These are phyloP conservation scores for Phylloscopus trochiloides DNA, from an alignment of 2,113 vertebrate species.

Conservation along the genomic window DNA sequence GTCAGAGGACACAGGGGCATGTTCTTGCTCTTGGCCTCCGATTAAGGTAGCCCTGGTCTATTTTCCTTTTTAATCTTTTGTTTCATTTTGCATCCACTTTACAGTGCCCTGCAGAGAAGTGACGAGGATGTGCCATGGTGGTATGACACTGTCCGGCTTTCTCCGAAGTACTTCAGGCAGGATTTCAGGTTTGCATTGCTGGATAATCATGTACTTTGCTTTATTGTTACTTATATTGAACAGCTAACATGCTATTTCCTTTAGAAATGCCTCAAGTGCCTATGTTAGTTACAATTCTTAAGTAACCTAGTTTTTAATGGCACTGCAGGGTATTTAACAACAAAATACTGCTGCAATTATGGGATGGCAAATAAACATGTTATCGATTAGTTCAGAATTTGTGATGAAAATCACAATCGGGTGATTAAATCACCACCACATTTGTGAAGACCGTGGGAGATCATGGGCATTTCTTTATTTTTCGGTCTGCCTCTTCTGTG, in stretches of 20 bases:
- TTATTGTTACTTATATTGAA: neutral
- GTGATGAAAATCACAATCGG: neutral
- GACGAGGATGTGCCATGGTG: neutral
- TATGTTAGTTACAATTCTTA: constrained; percentile 10
- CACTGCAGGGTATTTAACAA: constrained; percentile 31
- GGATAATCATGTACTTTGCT: neutral
- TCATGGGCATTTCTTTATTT: neutral
- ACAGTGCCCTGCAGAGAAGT: neutral
- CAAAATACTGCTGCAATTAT: constrained; percentile 38
- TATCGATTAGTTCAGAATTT: constrained; percentile 15
- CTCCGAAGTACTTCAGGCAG: neutral
- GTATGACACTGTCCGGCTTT: neutral
- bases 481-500: neutral
- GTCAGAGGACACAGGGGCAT: too few relatives aligned
- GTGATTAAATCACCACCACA: neutral
- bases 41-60: neutral
- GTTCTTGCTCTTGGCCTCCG: neutral
- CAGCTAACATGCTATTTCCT: neutral
- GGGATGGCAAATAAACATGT: constrained; percentile 4
- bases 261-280: constrained; percentile 39
- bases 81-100: neutral
- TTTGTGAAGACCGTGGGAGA: neutral
- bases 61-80: neutral
- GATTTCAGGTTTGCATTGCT: neutral
- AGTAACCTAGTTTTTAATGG: constrained; percentile 40